Evolutionary conservation across 2,888 invertebrate genomes (phyloP).

Genomic region (Drosophila atripex): DNA sequence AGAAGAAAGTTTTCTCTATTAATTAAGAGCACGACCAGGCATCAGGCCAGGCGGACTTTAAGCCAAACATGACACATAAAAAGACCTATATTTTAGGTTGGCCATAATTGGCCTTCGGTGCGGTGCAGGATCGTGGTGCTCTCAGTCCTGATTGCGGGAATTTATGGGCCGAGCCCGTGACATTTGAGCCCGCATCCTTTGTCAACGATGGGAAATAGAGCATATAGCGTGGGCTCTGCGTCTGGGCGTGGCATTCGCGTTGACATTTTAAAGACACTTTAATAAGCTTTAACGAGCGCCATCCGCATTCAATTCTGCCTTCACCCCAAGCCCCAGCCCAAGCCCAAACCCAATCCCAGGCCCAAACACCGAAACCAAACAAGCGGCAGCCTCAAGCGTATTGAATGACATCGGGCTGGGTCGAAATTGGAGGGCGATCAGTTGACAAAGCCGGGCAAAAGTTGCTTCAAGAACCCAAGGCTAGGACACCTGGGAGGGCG

Average conservation of each 20-base stretch:
- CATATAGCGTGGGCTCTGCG: constrained; percentile 20
- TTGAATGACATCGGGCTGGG: constrained; percentile 61
- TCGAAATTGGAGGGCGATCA: constrained; percentile 61
- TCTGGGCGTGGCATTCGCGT: constrained; percentile 41
- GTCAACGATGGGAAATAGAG: constrained; percentile 46
- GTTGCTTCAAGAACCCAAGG: constrained; percentile 37
- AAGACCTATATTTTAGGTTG: constrained; percentile 8
- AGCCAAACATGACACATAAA: constrained; percentile 49
- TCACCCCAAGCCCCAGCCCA: no score
- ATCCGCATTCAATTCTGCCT: constrained; percentile 54
- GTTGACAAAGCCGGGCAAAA: constrained; percentile 56
- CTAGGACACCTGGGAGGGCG: constrained; percentile 18
- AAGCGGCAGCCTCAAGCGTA: constrained; percentile 56
- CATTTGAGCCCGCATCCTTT: constrained; percentile 72
- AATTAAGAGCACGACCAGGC: constrained; percentile 56
- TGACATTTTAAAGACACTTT: constrained; percentile 72
- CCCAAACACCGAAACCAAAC: constrained; percentile 12
- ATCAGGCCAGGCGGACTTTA: constrained; percentile 47
- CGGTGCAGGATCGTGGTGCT: constrained; percentile 10
- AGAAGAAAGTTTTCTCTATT: constrained; percentile 31
- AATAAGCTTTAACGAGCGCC: constrained; percentile 68
- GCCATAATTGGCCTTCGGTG: constrained; percentile 42
- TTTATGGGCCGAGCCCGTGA: constrained; percentile 63
- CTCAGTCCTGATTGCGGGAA: constrained; percentile 39
- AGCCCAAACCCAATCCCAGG: constrained; percentile 4